These are phyloP conservation scores for Rhynchotus rufescens DNA, from an alignment of 2,797 vertebrate species.

Conservation along the genomic window DNA sequence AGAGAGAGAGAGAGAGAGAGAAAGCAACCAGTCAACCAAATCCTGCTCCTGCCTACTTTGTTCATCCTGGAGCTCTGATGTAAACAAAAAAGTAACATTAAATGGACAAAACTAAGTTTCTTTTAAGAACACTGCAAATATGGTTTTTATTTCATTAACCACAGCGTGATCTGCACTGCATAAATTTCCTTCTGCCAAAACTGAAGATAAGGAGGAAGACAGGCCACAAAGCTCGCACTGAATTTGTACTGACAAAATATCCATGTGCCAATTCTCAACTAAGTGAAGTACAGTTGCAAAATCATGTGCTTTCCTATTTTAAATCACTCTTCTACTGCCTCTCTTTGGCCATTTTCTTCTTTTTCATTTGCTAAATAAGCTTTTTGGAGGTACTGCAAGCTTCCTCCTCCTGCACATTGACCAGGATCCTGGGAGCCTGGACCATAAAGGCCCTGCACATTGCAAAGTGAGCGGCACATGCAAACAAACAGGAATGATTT, in stretches of 20 bases:
- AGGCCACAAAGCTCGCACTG: background rate
- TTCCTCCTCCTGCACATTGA: background rate
- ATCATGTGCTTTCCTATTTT: background rate
- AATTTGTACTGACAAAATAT: background rate
- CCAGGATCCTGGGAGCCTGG: background rate
- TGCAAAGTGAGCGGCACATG: background rate
- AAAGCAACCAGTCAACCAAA: background rate
- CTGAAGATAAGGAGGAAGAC: background rate
- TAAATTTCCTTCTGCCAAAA: background rate
- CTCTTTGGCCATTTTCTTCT: background rate
- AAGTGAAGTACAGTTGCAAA: background rate
- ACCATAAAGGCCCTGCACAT: rapidly evolving
- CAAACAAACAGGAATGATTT: background rate
- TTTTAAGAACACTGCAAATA: background rate
- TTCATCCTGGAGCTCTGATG: background rate
- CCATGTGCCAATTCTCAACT: background rate
- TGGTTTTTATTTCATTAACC: background rate
- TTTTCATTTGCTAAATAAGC: background rate
- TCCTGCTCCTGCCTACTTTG: background rate
- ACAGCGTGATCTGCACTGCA: background rate
- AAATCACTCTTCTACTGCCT: background rate
- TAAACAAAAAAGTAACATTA: background rate
- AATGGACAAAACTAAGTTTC: background rate
- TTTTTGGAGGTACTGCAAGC: background rate
- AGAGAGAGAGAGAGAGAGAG: background rate